Evolutionary conservation across 2,888 invertebrate genomes (phyloP), one percentile per base, ranked within the genome.

Genomic region (Gibbula magus): DNA sequence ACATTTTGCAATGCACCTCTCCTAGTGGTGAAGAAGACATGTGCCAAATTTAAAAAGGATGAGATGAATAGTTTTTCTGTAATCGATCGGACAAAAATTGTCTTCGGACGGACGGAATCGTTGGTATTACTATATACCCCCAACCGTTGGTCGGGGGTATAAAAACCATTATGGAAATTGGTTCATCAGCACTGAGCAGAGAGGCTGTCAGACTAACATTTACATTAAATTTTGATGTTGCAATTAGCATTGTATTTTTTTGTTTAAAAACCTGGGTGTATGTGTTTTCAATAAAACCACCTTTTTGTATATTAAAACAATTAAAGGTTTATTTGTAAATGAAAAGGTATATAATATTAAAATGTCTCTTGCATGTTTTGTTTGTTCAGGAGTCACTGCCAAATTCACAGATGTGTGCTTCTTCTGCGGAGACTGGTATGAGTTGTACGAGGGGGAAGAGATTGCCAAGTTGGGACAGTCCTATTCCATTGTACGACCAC

Each of bases 341-440:
- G 56, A 56, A 56, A 56, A 56, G 56, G 56, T 56, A 16, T 56
- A 56, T 56, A 56, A 13, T 56, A n/a, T n/a, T 56, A 8, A 56
- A 56, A 56, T 56, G 56, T 56, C 56, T 56, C 56, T 56, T 56
- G 56, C 56, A 56, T 56, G 56, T 56, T 56, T 56, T 18, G 18
- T 56, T 56, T 56, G 56, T 56, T 56, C 56, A 56, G 56, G 56
- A 56, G 56, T 56, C 56, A 56, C 56, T 56, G 56, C 56, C 56
- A 56, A 56, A 16, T 56, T 56, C 56, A 56, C 56, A 56, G 56
- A 56, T 56, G 56, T 56, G 56, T 56, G 56, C 56, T 56, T 56
- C 56, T 56, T 56, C 56, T 56, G 56, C 56, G 56, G 5, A 56
- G 10, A 56, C 56, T 5, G 56, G 56, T 56, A 56, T 56, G 56